Percentiles rank a stretch among this genome's conserved stretches.
These are phyloP conservation scores for Neocloeon triangulifer DNA, from an alignment of 1,140 invertebrate species.

Conservation along the genomic window DNA sequence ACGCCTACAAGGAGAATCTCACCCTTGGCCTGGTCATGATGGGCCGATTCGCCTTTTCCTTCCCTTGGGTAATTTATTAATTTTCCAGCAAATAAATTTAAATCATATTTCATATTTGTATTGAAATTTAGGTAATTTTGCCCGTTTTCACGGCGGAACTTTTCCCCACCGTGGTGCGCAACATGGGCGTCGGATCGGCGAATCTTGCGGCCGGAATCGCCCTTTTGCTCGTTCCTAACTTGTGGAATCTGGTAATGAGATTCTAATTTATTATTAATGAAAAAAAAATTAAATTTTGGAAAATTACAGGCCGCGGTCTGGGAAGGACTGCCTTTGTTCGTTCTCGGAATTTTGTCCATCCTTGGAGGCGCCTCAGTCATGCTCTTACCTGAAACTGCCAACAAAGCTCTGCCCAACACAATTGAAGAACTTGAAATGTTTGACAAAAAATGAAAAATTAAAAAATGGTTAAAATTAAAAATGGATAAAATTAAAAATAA, in stretches of 20 bases:
- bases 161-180: slow-evolving; percentile 46
- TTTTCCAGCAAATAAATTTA: too few species aligned
- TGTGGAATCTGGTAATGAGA: slow-evolving; percentile 45
- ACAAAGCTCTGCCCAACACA: slow-evolving; percentile 12
- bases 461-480: too few species aligned
- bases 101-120: too few species aligned
- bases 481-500: too few species aligned
- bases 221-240: slow-evolving; percentile 41
- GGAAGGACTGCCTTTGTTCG: slow-evolving; percentile 28
- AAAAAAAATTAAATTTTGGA: not conserved
- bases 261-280: too few species aligned
- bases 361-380: slow-evolving; percentile 33
- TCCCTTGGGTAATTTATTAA: too few species aligned
- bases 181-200: slow-evolving; percentile 44
- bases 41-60: too few species aligned
- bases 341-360: slow-evolving; percentile 31
- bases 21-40: too few species aligned
- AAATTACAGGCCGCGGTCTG: slow-evolving; percentile 19
- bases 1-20: too few species aligned
- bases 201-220: slow-evolving; percentile 42
- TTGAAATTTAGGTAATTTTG: slow-evolving; percentile 45
- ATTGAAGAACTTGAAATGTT: too few species aligned
- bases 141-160: slow-evolving; percentile 49
- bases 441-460: too few species aligned
- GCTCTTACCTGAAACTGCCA: slow-evolving; percentile 29